Percentiles rank a stretch among this genome's conserved stretches.
Conservation (phyloP, 2,888 invertebrate genomes). For the Mythimna albipuncta region DNA sequence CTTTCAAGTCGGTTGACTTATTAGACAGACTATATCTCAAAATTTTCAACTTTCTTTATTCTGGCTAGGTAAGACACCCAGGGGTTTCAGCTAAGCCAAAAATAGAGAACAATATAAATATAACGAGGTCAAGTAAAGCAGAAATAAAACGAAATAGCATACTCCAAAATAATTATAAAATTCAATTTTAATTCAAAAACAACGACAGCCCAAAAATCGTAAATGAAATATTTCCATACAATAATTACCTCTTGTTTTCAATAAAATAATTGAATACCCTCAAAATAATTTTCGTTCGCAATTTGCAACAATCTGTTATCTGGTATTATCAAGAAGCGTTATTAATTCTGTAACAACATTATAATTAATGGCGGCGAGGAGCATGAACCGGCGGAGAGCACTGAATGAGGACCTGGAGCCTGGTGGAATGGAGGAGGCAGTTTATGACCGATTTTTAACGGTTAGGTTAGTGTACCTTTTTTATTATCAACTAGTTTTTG, state of each 20-base stretch:
- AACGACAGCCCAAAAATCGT: not conserved
- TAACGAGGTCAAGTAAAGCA: not conserved
- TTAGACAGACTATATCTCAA: too few species aligned
- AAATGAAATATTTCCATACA: not conserved
- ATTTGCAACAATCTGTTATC: constrained; percentile 53
- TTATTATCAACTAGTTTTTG: too few species aligned
- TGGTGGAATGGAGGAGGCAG: constrained; percentile 65
- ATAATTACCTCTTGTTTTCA: constrained; percentile 8
- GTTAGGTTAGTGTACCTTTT: not conserved
- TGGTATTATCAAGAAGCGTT: constrained; percentile 54
- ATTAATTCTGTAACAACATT: constrained; percentile 70
- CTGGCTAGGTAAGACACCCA: not conserved
- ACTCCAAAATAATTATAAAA: not conserved
- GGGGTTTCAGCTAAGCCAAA: not conserved
- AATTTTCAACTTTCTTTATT: not conserved
- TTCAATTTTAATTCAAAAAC: not conserved
- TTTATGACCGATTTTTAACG: not conserved
- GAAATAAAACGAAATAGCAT: not conserved
- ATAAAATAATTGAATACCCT: constrained; percentile 50
- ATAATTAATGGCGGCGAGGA: constrained; percentile 77
- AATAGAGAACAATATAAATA: too few species aligned
- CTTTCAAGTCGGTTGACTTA: too few species aligned
- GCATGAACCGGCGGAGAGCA: constrained; percentile 75
- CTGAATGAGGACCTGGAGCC: constrained; percentile 71
- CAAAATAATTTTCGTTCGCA: constrained; percentile 47